Base-by-base conservation (phyloP, 2,113 vertebrate species). In the Merops nubicus region DNA sequence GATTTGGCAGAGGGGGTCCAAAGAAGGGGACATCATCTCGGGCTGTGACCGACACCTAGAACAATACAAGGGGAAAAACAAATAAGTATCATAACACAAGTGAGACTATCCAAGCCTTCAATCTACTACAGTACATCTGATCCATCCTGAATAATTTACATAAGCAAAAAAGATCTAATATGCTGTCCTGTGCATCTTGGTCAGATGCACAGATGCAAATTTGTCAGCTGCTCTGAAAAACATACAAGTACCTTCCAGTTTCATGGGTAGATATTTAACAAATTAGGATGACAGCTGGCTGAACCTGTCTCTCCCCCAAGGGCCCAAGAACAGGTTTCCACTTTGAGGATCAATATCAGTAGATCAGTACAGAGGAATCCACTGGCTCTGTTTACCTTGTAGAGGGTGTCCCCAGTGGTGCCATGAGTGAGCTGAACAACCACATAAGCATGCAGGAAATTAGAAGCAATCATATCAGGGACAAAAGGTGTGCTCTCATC, bases 391-490 rank as follows among this genome's bases (percentile, higher is more conserved):
- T 29, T 89, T 96, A 97, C 97, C 97, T 98, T 98, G 89, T 98
- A 98, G 20, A 97, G 78, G 19, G 97, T 97, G 64, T 97, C 96
- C 76, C 98, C 98, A 38, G 73, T 89, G n/a, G 81, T 77, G 51
- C 76, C 94, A 54, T 93, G 94, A 92, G 98, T 97, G 81, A 97
- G 98, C 89, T 99, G 98, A 60, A 99, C 98, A 33, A 99, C 98
- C 80, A 99, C 97, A 59, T 99, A 99, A 89, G 98, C 98, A 87
- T 99, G 99, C 34, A 99, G 97, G 91, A 99, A 99, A 95, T 99
- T 98, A 59, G 99, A 99, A 82, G 98, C 98, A 92, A 99, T 98
- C 86, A 99, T 98, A 60, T 99, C 98, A 33, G 98, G 98, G 21
- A 99, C 96, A 95, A 99, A 99, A 29, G 99, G 98, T 5, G 98